Evolutionary conservation across 2,888 invertebrate species (phyloP).

Genomic region (Napeogenes inachia): DNA sequence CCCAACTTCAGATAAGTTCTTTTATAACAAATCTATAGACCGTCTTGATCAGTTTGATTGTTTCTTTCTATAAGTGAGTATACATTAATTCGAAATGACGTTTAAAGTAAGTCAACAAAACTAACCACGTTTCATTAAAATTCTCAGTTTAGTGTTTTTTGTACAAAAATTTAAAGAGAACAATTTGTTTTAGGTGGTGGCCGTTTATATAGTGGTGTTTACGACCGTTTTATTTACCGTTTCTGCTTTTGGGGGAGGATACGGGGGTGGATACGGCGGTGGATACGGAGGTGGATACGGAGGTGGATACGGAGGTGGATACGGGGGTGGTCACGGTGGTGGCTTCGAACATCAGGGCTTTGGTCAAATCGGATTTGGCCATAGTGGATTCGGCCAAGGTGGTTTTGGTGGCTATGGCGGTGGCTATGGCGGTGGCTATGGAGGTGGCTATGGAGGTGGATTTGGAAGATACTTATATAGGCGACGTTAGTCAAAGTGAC

Average conservation of each 20-base stretch:
- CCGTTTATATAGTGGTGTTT: too few species aligned
- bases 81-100: neutral
- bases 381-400: conserved; percentile 24
- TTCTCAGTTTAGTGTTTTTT: too few species aligned
- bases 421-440: conserved; percentile 17
- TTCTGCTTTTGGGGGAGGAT: too few species aligned
- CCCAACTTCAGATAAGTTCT: too few species aligned
- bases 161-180: too few species aligned
- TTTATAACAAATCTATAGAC: too few species aligned
- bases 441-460: conserved; percentile 24
- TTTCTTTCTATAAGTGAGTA: too few species aligned
- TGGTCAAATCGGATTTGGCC: conserved; percentile 23
- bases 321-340: neutral
- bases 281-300: conserved; percentile 15
- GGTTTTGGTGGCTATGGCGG: conserved; percentile 22
- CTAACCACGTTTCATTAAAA: too few species aligned
- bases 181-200: too few species aligned
- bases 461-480: conserved; percentile 13
- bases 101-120: neutral
- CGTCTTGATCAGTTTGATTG: too few species aligned
- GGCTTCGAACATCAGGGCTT: conserved; percentile 20
- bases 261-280: too few species aligned
- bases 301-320: conserved; percentile 4
- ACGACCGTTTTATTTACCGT: too few species aligned
- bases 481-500: neutral